Evolutionary conservation across 2,888 invertebrate species (phyloP), one percentile per base, ranked within the genome.

Genomic region (Tipula confusa): DNA sequence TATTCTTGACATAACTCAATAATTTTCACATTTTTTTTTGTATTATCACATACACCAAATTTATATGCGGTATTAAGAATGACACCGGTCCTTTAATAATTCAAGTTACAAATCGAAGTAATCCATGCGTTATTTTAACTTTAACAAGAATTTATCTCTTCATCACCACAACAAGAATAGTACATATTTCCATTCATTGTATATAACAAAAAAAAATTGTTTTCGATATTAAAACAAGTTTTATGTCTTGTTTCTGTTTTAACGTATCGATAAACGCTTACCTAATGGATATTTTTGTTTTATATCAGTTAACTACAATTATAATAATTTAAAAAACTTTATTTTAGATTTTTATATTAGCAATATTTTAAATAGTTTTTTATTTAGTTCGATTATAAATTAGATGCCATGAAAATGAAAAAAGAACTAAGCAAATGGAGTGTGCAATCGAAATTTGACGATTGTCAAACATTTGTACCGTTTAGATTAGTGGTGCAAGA

Each of bases 401-500:
- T 80, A 80, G 31, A 80, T 29, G 80, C 80, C 29, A 80, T 80
- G 80, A 80, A 80, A 80, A 80, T 31, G n/a, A 29, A 80, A 29
- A 80, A 80, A 29, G 80, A 80, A 80, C 80, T 80, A n/a, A 29
- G 80, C 80, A 80, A 80, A 29, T 80, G 80, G 80, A 80, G 80
- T 29, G 29, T 80, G 80, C 80, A 80, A 80, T 80, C 29, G 29
- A 80, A 29, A 29, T 29, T 80, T 80, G 24, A 80, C 80, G 80
- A 80, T 15, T 29, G 80, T 80, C 80, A 80, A 80, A 80, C 80
- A 80, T 64, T 64, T 64, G 31, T 80, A 80, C 80, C 80, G 79
- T 80, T 80, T 80, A 48, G 9, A 9, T 2, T 64, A 1, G 64
- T 64, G 24, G 64, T 64, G 24, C 64, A 18, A 64, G 64, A 64